These are phyloP conservation scores for Reticulitermes speratus DNA, from an alignment of 1,140 invertebrate species.

Conservation along the genomic window DNA sequence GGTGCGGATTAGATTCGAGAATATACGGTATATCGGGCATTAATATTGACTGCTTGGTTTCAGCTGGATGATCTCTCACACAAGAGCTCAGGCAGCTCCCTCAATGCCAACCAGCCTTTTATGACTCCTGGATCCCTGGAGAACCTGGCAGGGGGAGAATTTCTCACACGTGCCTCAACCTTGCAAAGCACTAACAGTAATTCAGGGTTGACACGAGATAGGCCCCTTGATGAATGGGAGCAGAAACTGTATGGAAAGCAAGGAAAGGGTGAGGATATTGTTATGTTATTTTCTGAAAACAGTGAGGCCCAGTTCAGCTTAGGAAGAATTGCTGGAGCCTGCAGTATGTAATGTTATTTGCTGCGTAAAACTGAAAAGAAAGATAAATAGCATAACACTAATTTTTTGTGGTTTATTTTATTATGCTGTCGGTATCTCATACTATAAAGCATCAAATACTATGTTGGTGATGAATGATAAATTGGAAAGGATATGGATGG, in stretches of 20 bases:
- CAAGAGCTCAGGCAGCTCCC: constrained; percentile 80
- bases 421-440: no score
- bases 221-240: constrained; percentile 72
- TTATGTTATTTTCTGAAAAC: no score
- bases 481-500: no score
- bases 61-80: constrained; percentile 83
- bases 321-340: no score
- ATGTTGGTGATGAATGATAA: no score
- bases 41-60: constrained; percentile 39
- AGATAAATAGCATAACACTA: no score
- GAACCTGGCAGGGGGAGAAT: constrained; percentile 55
- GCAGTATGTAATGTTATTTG: no score
- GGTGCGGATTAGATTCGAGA: no score
- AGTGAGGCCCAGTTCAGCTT: no score
- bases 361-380: no score
- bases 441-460: no score
- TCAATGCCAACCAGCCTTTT: constrained; percentile 58
- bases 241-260: constrained; percentile 73
- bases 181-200: constrained; percentile 48
- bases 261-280: constrained; percentile 43
- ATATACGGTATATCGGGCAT: neutral
- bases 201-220: constrained; percentile 39
- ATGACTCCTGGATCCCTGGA: constrained; percentile 56
- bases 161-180: constrained; percentile 52
- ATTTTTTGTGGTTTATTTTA: no score